phyloP scores from a whole-genome alignment of 2,797 vertebrate species.

The Kryptolebias ocellatus region DNA sequence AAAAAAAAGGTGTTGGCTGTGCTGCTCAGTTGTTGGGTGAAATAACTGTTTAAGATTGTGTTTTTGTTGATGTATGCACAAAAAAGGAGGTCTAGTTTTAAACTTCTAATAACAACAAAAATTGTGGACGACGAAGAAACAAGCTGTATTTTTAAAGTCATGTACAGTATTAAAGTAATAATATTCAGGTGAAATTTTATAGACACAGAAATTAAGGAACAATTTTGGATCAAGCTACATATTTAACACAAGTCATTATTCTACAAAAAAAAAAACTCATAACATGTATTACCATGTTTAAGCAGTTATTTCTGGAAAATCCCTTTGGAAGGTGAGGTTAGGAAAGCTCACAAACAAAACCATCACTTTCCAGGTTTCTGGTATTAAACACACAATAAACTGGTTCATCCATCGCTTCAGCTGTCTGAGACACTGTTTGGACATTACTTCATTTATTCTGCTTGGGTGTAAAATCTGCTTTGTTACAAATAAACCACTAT shows the following conservation, averaged over 20 bases:
- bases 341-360: conserved; percentile 51
- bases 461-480: conserved; percentile 39
- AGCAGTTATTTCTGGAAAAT: too few species aligned
- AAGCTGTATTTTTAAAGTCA: background rate
- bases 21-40: conserved; percentile 27
- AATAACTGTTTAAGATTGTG: conserved; percentile 41
- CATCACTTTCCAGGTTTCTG: conserved; percentile 22
- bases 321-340: conserved; percentile 12
- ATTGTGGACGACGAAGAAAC: background rate
- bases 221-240: background rate
- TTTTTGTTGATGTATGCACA: too few species aligned
- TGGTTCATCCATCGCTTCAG: conserved; percentile 28
- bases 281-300: conserved; percentile 30
- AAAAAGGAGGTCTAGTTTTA: conserved; percentile 16
- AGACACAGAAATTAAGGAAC: conserved; percentile 5
- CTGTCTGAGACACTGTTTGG: conserved; percentile 40
- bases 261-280: conserved; percentile 10
- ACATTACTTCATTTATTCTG: conserved; percentile 40
- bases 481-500: conserved; percentile 20
- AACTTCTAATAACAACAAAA: conserved; percentile 23
- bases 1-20: conserved; percentile 32
- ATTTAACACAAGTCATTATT: background rate
- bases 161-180: conserved; percentile 22
- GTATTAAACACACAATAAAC: conserved; percentile 26
- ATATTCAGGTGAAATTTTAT: too few species aligned